These are phyloP conservation scores for Vannuccia rotundouncinata DNA, from an alignment of 2,888 invertebrate genomes.

Conservation along the genomic window DNA sequence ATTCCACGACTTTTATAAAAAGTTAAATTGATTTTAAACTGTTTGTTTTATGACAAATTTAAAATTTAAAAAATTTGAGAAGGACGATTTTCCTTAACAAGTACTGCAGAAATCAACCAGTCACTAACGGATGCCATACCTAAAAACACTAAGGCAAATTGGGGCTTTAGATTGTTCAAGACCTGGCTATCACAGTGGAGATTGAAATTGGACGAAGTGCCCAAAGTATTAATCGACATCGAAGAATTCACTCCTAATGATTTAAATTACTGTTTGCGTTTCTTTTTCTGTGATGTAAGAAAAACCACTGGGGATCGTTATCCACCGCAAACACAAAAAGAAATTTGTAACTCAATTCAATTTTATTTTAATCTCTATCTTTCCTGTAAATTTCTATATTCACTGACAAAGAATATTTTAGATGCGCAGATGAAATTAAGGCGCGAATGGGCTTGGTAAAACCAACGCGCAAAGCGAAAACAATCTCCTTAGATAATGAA, in stretches of 20 bases:
- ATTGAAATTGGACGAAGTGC: slow-evolving; percentile 16
- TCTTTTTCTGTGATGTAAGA: slow-evolving; percentile 21
- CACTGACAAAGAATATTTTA: slow-evolving; percentile 25
- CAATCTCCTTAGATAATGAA: slow-evolving; percentile 19
- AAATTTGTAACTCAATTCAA: slow-evolving; percentile 22
- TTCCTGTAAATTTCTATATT: slow-evolving; percentile 22
- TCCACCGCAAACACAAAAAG: slow-evolving; percentile 31
- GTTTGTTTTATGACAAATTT: not conserved
- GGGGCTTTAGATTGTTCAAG: not conserved
- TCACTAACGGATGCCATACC: slow-evolving; percentile 1
- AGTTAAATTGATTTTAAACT: no score
- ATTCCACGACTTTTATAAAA: no score
- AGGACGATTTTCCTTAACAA: not conserved
- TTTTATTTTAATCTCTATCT: slow-evolving; percentile 6
- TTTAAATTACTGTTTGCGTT: slow-evolving; percentile 16
- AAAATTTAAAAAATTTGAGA: not conserved
- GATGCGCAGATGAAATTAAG: slow-evolving; percentile 28
- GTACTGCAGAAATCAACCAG: not conserved
- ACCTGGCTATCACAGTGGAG: slow-evolving; percentile 9
- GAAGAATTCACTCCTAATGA: slow-evolving; percentile 25
- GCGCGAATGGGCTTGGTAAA: slow-evolving; percentile 5
- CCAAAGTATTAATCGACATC: slow-evolving; percentile 22
- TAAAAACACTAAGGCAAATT: slow-evolving; percentile 15
- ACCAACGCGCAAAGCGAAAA: slow-evolving; percentile 1
- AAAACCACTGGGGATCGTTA: slow-evolving; percentile 21